Evolutionary conservation across 2,113 vertebrate species (phyloP).

Genomic region (Sula dactylatra): DNA sequence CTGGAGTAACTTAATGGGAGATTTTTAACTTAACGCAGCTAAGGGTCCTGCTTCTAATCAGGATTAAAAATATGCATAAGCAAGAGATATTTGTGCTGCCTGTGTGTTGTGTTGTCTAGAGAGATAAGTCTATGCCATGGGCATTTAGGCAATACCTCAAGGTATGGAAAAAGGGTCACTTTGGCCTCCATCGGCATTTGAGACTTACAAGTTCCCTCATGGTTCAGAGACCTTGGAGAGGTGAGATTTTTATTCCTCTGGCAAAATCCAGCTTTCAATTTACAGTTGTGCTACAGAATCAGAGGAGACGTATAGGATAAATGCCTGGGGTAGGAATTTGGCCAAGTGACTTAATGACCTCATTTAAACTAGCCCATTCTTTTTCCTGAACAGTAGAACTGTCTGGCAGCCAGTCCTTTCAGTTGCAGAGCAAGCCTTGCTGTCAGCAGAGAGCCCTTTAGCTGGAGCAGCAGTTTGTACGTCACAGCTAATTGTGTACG

Average conservation of each 20-base stretch:
- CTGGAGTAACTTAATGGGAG: not conserved
- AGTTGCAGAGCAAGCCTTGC: rapidly evolving
- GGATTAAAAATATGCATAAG: not conserved
- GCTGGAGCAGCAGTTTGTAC: not conserved
- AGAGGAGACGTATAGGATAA: not conserved
- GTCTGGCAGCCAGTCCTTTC: not conserved
- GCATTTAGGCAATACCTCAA: not conserved
- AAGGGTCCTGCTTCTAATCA: not conserved
- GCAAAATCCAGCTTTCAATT: slow-evolving; percentile 26
- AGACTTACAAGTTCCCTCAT: not conserved
- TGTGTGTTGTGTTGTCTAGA: not conserved
- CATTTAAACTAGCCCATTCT: not conserved
- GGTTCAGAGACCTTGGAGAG: not conserved
- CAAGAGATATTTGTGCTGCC: not conserved
- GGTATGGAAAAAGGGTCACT: not conserved
- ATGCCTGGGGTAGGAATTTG: slow-evolving; percentile 29
- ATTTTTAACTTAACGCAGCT: not conserved
- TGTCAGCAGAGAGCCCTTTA: not conserved
- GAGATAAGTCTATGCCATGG: not conserved
- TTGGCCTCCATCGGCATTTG: not conserved
- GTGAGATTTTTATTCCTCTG: not conserved
- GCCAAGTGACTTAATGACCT: slow-evolving; percentile 25
- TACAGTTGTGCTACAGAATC: not conserved
- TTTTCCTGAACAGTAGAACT: not conserved
- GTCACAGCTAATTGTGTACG: not conserved